Evolutionary conservation across 2,797 vertebrate species (phyloP), one percentile per base, ranked within the genome.

Genomic region (Agapornis canus): DNA sequence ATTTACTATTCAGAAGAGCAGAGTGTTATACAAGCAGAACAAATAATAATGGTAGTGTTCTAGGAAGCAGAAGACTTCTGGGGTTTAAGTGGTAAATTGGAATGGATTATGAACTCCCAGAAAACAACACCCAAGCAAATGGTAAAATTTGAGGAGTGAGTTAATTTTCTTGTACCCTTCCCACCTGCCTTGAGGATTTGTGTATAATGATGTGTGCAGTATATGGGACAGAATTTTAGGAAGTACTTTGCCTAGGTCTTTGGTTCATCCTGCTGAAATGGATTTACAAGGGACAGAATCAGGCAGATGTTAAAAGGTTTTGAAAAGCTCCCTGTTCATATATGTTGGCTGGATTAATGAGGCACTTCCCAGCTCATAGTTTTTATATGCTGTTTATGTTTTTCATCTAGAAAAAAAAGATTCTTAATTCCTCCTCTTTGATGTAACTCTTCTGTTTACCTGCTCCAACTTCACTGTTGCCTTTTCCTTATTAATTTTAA

Each of bases 301-400:
- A 73, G 81, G 48, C 78, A 92, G 73, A 92, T 90, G 78, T 82
- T 87, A 77, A 91, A 95, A 91, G 81, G 59, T 71, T 93, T 96
- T 92, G 84, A 69, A 93, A 92, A 89, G 72, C 61, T 94, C 59
- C 54, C 42, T 1, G 1, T 70, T 93, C 59, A 18, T 81, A 69
- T 19, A 48, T n/a, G 27, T 69, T 75, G 68, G 71, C 54, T 80
- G 86, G 82, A 90, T 94, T 92, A 93, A 90, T 63, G 72, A 89
- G 52, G 35, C 56, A 78, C 9, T 95, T 93, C 57, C 21, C 69
- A 66, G 72, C 47, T 97, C 61, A 21, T 63, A n/a, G n/a, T 68
- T 94, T 86, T 90, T 75, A 35, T 63, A 73, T 35, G 32, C 22
- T 23, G 3, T 71, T 89, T 79, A 71, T 77, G 22, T 29, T 60